phyloP scores from a whole-genome alignment of 92 coral and sea anemone species.

The Bergia puertoricense region DNA sequence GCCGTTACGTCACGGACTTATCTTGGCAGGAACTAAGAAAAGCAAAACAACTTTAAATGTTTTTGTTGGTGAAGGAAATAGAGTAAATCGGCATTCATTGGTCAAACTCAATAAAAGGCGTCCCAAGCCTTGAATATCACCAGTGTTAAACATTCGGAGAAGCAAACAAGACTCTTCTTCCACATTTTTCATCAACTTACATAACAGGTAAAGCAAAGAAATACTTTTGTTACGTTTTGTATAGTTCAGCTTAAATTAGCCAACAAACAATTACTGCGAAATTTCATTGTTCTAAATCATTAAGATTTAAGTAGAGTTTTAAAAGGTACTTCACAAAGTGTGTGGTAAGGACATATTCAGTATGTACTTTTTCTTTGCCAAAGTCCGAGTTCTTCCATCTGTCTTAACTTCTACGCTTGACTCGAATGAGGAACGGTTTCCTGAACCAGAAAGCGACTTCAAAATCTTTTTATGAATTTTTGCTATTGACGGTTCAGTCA shows the following conservation, averaged over 20 bases:
- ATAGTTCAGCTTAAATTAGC: neutral
- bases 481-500: neutral
- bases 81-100: constrained; percentile 11
- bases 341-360: neutral
- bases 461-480: too few species aligned
- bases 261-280: neutral
- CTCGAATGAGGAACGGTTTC: neutral
- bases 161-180: neutral
- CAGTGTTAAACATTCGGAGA: neutral
- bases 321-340: neutral
- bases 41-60: constrained; percentile 19
- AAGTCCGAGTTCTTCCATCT: neutral
- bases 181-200: neutral
- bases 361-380: neutral
- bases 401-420: neutral
- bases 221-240: neutral
- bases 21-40: constrained; percentile 4
- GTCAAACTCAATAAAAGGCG: neutral
- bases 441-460: neutral
- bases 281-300: neutral
- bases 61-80: constrained; percentile 16
- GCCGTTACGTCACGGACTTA: neutral
- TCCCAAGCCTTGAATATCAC: neutral
- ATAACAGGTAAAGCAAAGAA: neutral
- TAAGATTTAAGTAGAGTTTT: neutral